Base-by-base conservation (phyloP, 2,888 invertebrate genomes). In the Thalpophila matura region DNA sequence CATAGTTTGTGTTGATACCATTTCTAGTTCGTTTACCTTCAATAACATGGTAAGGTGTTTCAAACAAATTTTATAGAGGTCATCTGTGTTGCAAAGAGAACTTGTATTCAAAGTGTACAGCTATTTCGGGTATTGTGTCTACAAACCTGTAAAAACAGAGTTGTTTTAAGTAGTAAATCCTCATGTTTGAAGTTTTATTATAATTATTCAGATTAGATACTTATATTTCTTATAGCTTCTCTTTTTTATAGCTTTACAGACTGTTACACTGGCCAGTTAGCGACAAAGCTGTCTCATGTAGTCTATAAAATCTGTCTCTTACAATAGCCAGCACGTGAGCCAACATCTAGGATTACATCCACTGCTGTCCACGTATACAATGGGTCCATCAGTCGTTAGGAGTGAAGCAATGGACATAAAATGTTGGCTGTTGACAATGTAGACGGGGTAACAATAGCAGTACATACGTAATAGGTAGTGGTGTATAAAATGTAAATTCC, bases 331-430 rank as follows among this genome's bases (percentile, higher is more conserved):
- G 9, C 20, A 37, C 12, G 16, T 31, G 37, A 50, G n/a, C 26
- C n/a, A 57, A 51, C 35, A 12, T 66, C 42, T 69, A 43, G 55
- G 55, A 56, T 71, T 69, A 55, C 74, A 51, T 55, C 35, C 60
- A 74, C 40, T 54, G 60, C 22, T 27, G 38, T 54, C n/a, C 40
- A 31, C 27, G 37, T 51, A 50, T 18, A 74, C 70, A 70, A 70
- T 70, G 46, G 61, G 33, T 20, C 37, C 62, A 74, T 74, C 47
- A 69, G 55, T 47, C 42, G 38, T 69, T 56, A 43, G 70, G 55
- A 71, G 69, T 69, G 46, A 42, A 69, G 75, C 47, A 42, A 74
- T 14, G 47, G 29, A 51, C 45, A 58, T 71, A 61, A 61, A 69
- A 69, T 24, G 40, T 26, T 20, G n/a, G 38, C 18, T 38, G 38